Base-by-base conservation (phyloP, 2,888 invertebrate species). In the Subacronicta megacephala region DNA sequence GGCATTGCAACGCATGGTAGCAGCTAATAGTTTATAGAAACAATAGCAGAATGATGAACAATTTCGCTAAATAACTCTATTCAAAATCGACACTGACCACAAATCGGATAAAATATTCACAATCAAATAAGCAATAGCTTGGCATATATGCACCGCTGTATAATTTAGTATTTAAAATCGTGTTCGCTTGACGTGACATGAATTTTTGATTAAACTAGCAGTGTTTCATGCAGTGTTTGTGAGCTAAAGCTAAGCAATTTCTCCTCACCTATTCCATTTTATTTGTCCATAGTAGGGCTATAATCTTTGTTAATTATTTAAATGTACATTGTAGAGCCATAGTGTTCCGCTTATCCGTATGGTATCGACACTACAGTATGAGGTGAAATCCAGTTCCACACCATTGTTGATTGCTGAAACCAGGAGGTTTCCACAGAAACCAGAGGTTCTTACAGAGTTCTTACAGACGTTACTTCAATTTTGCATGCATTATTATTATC, bases 111-210 rank as follows among this genome's bases (percentile, higher is more conserved):
- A 73, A 73, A 64, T 54, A 46, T 45, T 52, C 52, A 37, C 54
- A 69, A 64, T 73, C 60, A 69, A 69, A 69, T 60, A 52, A 49
- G 53, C 38, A 51, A 46, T 57, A 20, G 23, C 41, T 18, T 33
- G 6, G 10, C 37, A 33, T 38, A 42, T 50, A 46, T 56, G 15
- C 49, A 20, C 29, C 15, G 41, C 53, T 45, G 56, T 54, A 64
- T 55, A 55, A 69, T 64, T 73, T 64, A 61, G 54, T 46, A 69
- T 71, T 60, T 55, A 60, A 73, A 64, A 64, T 69, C 31, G 37
- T 47, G 37, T 50, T 69, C 49, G 20, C 44, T 46, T 46, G 40
- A 65, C 33, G 67, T 67, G 62, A 58, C 42, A 36, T 54, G 63
- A 56, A 67, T 74, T 71, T 59, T 60, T 61, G 45, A 60, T 45